Evolutionary conservation across 2,888 invertebrate species (phyloP).

Genomic region (Lordiphosa andalusiaca): DNA sequence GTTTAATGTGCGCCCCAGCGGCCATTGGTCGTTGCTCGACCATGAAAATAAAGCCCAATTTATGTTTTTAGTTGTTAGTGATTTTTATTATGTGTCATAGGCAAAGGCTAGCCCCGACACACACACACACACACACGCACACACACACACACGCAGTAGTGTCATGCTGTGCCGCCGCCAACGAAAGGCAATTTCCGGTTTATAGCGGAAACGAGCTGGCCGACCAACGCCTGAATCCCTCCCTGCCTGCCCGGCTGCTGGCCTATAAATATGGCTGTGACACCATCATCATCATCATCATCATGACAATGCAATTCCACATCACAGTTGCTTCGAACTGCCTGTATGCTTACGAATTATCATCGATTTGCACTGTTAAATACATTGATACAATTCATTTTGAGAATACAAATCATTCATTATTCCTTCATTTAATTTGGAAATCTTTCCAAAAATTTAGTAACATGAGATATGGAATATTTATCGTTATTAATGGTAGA

Average conservation of each 20-base stretch:
- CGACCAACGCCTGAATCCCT: conserved; percentile 32
- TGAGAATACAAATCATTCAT: too few relatives aligned
- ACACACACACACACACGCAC: too few relatives aligned
- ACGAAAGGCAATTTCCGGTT: conserved; percentile 61
- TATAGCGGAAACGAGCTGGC: conserved; percentile 54
- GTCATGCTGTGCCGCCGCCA: conserved; percentile 17
- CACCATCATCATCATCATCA: conserved; percentile 29
- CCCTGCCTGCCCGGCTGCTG: conserved; percentile 9
- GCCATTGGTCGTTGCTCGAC: conserved; percentile 41
- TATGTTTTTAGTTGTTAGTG: conserved; percentile 72
- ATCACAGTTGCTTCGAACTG: conserved; percentile 14
- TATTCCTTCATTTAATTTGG: too few relatives aligned
- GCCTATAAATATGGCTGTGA: conserved; percentile 27
- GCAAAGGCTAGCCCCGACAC: conserved; percentile 34
- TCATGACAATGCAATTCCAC: conserved; percentile 53
- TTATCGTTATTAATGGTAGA: too few relatives aligned
- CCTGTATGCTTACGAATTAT: not conserved
- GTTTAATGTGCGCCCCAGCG: conserved; percentile 41
- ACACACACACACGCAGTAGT: conserved; percentile 7
- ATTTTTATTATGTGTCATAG: conserved; percentile 74
- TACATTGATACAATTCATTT: too few relatives aligned
- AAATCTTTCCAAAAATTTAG: too few relatives aligned
- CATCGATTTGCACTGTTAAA: not conserved
- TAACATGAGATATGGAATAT: too few relatives aligned
- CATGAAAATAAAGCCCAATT: conserved; percentile 71